Percentiles rank a stretch among this genome's conserved stretches.
phyloP scores from a whole-genome alignment of 2,797 vertebrate species.

The Spea hammondii region DNA sequence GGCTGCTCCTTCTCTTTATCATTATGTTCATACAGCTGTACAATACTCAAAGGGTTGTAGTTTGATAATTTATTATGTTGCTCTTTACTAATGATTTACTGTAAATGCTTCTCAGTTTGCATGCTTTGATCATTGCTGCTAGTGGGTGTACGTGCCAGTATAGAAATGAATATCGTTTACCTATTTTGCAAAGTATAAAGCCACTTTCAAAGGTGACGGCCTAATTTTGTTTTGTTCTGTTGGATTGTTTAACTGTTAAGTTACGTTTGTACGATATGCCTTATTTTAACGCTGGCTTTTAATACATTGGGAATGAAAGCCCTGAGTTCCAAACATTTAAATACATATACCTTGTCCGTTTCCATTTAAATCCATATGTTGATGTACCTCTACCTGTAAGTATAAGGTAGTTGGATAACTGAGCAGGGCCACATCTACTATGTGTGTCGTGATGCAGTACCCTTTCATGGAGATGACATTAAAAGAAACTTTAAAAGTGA shows the following conservation, averaged over 20 bases:
- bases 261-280: slow-evolving; percentile 61
- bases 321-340: slow-evolving; percentile 65
- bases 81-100: slow-evolving; percentile 75
- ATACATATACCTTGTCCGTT: not conserved
- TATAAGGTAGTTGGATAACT: no score
- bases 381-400: no score
- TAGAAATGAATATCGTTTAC: slow-evolving; percentile 78
- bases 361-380: not conserved
- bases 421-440: no score
- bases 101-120: slow-evolving; percentile 95
- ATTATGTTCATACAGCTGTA: slow-evolving; percentile 58
- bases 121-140: slow-evolving; percentile 93
- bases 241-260: slow-evolving; percentile 63
- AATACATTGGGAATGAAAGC: slow-evolving; percentile 72
- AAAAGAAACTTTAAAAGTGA: no score
- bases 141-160: slow-evolving; percentile 81
- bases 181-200: slow-evolving; percentile 75
- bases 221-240: slow-evolving; percentile 66
- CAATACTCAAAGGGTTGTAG: slow-evolving; percentile 84
- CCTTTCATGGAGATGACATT: no score
- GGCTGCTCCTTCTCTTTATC: slow-evolving; percentile 11
- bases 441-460: no score
- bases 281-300: slow-evolving; percentile 60
- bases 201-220: slow-evolving; percentile 80
- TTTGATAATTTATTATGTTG: slow-evolving; percentile 69